Evolutionary conservation across 1,140 invertebrate genomes (phyloP).

Genomic region (Drosophila nasuta): DNA sequence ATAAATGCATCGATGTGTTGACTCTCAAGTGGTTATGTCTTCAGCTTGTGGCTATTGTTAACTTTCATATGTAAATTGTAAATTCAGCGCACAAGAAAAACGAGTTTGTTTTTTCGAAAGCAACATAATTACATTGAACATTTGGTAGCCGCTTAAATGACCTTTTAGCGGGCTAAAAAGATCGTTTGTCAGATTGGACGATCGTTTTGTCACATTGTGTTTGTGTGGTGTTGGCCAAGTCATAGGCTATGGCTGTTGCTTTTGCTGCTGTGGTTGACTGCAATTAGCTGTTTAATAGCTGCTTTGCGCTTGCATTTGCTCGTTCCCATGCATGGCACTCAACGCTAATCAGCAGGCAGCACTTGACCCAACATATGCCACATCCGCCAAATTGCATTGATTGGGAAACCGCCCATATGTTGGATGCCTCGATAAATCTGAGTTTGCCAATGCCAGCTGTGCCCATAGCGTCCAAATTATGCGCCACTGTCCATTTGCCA

Average conservation of each 20-base stretch:
- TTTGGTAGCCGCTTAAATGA: conserved; percentile 18
- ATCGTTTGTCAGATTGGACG: conserved; percentile 15
- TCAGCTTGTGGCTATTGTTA: conserved; percentile 13
- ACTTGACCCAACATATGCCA: conserved; percentile 64
- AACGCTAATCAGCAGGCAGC: conserved; percentile 41
- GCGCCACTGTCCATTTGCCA: conserved; percentile 47
- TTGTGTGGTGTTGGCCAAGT: conserved; percentile 6
- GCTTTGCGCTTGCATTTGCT: conserved; percentile 6
- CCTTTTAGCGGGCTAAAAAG: conserved; percentile 35
- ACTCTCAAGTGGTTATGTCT: conserved; percentile 8
- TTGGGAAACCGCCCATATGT: conserved; percentile 61
- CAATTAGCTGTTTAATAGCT: conserved; percentile 60
- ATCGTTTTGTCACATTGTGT: conserved; percentile 34
- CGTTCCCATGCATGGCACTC: conserved; percentile 40
- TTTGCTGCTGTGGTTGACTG: conserved; percentile 26
- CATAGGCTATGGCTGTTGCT: conserved; percentile 18
- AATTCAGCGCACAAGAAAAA: conserved; percentile 18
- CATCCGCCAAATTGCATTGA: conserved; percentile 69
- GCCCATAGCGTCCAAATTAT: conserved; percentile 36
- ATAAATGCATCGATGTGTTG: conserved; percentile 4
- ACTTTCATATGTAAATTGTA: conserved; percentile 8
- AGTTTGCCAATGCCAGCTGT: conserved; percentile 37
- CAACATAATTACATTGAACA: conserved; percentile 11
- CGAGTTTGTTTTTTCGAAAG: conserved; percentile 21
- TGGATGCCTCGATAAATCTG: conserved; percentile 57